A percentile compares a stretch with the other conserved stretches of the same genome.
These are phyloP conservation scores for Alcedo atthis DNA, from an alignment of 2,797 vertebrate genomes.

Conservation along the genomic window DNA sequence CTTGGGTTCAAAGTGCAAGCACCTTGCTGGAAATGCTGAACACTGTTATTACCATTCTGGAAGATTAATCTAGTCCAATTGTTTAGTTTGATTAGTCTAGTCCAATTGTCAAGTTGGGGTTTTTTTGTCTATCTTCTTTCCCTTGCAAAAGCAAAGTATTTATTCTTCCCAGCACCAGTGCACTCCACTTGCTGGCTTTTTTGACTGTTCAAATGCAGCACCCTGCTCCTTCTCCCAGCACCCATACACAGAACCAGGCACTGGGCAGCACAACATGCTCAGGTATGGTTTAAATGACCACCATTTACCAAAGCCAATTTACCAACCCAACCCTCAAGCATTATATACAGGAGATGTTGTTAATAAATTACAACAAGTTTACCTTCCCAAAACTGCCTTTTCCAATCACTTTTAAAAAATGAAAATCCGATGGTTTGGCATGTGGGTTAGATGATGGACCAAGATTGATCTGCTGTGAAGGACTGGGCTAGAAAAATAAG, in stretches of 20 bases:
- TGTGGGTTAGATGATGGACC: slow-evolving; percentile 97
- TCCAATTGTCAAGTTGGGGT: not conserved
- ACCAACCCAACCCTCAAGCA: accelerated
- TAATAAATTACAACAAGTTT: not conserved
- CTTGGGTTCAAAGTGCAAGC: not conserved
- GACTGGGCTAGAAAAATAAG: slow-evolving; percentile 86
- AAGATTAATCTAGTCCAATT: not conserved
- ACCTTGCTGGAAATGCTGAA: not conserved
- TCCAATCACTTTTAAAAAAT: slow-evolving; percentile 98
- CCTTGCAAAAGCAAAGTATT: not conserved
- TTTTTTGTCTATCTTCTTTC: not conserved
- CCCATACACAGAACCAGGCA: not conserved
- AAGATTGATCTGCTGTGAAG: slow-evolving; percentile 97
- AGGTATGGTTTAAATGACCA: not conserved
- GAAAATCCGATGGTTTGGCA: slow-evolving; percentile 96
- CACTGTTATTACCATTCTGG: not conserved
- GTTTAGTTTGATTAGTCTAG: not conserved
- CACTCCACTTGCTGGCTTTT: not conserved
- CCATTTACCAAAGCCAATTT: not conserved
- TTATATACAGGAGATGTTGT: not conserved
- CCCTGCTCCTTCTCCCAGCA: not conserved
- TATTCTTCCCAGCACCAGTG: not conserved
- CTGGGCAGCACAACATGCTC: not conserved
- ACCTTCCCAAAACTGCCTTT: slow-evolving; percentile 98
- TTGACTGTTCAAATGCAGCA: not conserved